A percentile compares a stretch with the other conserved stretches of the same genome.
phyloP scores from a whole-genome alignment of 2,888 invertebrate species.

The Drosophila silvestris region DNA sequence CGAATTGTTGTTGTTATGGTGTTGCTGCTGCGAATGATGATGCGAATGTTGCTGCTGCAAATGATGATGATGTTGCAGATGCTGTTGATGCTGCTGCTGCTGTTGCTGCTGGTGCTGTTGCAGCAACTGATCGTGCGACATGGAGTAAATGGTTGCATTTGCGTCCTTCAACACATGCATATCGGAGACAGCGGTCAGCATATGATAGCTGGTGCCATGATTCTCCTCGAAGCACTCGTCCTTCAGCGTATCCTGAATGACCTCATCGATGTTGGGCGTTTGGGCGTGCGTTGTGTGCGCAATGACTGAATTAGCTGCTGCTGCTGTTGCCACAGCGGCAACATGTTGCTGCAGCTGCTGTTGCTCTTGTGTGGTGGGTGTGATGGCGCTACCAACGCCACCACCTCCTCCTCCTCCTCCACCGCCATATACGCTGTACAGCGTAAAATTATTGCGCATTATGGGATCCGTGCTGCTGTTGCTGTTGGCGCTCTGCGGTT shows the following conservation, averaged over 20 bases:
- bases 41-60: constrained; percentile 58
- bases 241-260: constrained; percentile 85
- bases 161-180: constrained; percentile 82
- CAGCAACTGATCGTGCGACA: constrained; percentile 65
- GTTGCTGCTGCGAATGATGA: constrained; percentile 66
- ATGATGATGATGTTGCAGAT: constrained; percentile 44
- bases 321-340: constrained; percentile 64
- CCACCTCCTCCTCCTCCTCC: constrained; percentile 51
- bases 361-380: constrained; percentile 52
- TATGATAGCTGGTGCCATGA: constrained; percentile 82
- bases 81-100: constrained; percentile 35
- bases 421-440: constrained; percentile 71
- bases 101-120: constrained; percentile 63
- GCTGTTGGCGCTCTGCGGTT: constrained; percentile 42
- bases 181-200: constrained; percentile 82
- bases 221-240: constrained; percentile 84
- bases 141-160: constrained; percentile 67
- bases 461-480: constrained; percentile 73
- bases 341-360: constrained; percentile 70
- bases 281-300: constrained; percentile 52
- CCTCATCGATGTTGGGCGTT: constrained; percentile 84
- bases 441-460: constrained; percentile 82
- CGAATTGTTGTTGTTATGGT: constrained; percentile 81
- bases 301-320: constrained; percentile 57
- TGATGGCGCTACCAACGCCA: constrained; percentile 7